Conservation (phyloP, 2,797 vertebrate genomes). For the Rallus crepitans region DNA sequence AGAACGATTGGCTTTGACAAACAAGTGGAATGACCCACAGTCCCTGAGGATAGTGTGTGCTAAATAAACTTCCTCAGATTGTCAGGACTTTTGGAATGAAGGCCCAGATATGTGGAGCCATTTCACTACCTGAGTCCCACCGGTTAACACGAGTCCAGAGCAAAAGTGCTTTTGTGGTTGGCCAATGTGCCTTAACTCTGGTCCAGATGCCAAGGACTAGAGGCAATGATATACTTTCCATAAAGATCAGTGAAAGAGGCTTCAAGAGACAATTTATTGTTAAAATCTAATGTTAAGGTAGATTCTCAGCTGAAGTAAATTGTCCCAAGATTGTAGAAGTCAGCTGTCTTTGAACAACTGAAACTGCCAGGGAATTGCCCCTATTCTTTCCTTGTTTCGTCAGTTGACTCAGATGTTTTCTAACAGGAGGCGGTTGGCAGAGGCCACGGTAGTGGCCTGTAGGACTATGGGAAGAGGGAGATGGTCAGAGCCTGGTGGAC, state of each 20-base stretch:
- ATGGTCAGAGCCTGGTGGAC: background rate
- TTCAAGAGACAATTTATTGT: background rate
- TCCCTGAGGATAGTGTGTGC: background rate
- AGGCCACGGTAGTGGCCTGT: background rate
- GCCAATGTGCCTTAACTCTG: background rate
- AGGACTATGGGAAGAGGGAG: background rate
- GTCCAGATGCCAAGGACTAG: background rate
- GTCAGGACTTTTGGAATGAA: constrained; percentile 9
- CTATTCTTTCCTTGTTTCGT: background rate
- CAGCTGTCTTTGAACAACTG: background rate
- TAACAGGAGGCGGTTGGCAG: background rate
- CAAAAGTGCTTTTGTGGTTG: background rate
- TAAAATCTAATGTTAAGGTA: background rate
- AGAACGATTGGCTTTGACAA: background rate
- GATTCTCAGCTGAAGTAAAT: background rate
- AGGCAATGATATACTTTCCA: constrained; percentile 1
- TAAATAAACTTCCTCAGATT: background rate
- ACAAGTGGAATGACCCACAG: background rate
- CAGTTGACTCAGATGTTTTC: background rate
- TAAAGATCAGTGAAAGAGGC: background rate
- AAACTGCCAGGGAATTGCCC: background rate
- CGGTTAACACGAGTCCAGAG: background rate
- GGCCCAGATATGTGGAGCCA: background rate
- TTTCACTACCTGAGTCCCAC: background rate
- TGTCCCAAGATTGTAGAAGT: background rate